Conservation (phyloP, 2,888 invertebrate species). For the Imbricaverruca yamaguchii region DNA sequence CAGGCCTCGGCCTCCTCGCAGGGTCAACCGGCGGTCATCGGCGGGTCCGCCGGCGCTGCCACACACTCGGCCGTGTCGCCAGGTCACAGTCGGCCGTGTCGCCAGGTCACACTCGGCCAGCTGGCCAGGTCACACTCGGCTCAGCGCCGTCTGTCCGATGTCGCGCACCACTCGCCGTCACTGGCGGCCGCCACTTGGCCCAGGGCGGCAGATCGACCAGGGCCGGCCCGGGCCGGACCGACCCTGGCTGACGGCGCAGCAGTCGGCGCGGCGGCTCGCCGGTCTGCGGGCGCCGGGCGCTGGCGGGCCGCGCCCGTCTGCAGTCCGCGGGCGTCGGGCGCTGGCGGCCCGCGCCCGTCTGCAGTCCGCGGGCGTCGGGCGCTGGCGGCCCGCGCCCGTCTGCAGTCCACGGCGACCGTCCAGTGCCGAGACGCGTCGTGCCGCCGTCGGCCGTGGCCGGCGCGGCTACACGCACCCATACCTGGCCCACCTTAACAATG, state of each 20-base stretch:
- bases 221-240: background rate
- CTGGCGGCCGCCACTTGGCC: too few relatives aligned
- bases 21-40: too few relatives aligned
- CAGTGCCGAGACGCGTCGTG: too few relatives aligned
- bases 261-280: background rate
- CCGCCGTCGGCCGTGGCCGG: too few relatives aligned
- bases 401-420: too few relatives aligned
- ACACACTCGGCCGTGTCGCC: background rate
- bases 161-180: too few relatives aligned
- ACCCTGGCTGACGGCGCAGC: background rate
- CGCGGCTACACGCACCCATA: too few relatives aligned
- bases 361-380: background rate
- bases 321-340: background rate
- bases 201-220: too few relatives aligned
- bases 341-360: background rate
- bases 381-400: too few relatives aligned
- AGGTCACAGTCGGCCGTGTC: background rate
- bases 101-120: background rate
- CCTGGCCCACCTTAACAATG: background rate
- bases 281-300: background rate
- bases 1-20: too few relatives aligned
- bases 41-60: background rate
- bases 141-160: too few relatives aligned
- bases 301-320: too few relatives aligned
- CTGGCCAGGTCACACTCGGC: background rate